phyloP scores from a whole-genome alignment of 1,140 invertebrate species.

The honey bee (Apis mellifera) region DNA sequence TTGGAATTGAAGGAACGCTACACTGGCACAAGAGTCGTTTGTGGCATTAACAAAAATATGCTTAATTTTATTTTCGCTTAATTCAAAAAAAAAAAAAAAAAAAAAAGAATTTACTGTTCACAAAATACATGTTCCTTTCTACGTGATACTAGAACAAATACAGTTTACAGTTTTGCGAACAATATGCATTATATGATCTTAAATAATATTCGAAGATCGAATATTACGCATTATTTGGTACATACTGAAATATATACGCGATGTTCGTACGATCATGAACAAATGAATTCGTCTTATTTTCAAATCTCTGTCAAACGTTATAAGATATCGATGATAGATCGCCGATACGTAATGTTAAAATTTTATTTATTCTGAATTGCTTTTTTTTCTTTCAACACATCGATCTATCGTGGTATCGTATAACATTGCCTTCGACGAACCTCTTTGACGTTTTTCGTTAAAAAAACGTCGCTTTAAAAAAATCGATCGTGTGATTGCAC shows the following conservation, averaged over 20 bases:
- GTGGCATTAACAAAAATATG: background rate
- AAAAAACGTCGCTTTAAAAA: no score
- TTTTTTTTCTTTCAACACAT: no score
- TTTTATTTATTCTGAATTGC: constrained; percentile 34
- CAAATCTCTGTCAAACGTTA: background rate
- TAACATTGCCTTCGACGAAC: background rate
- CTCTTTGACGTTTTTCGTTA: background rate
- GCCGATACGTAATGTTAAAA: constrained; percentile 13
- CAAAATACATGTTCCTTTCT: constrained; percentile 22
- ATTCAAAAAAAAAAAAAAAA: no score
- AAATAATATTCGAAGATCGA: background rate
- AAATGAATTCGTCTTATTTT: background rate
- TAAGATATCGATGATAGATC: constrained; percentile 18
- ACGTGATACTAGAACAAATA: constrained; percentile 31
- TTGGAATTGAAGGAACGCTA: constrained; percentile 10
- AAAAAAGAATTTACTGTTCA: constrained; percentile 4
- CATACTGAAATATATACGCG: constrained; percentile 3
- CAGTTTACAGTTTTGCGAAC: constrained; percentile 13
- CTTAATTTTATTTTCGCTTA: background rate
- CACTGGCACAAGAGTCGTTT: constrained; percentile 5
- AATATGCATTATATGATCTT: background rate
- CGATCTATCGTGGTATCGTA: constrained; percentile 11
- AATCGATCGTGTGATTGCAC: background rate
- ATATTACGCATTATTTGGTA: constrained; percentile 15
- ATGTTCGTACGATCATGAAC: background rate